These are phyloP conservation scores for Etheostoma nigrum DNA, from an alignment of 2,797 vertebrate genomes.

Conservation along the genomic window DNA sequence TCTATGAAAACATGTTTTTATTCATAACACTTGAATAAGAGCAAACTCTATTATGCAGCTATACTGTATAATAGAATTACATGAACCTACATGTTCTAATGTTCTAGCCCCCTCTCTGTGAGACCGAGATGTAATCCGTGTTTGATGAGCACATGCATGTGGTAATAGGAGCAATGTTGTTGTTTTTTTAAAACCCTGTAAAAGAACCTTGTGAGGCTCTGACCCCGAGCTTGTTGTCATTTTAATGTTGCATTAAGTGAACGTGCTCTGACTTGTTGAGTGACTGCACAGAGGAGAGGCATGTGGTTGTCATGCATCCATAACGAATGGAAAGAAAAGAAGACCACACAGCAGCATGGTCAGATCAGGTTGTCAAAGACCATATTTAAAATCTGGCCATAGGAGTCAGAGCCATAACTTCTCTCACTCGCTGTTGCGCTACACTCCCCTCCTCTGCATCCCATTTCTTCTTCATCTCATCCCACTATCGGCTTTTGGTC, in stretches of 20 bases:
- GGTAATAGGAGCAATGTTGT: slow-evolving; percentile 6
- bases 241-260: slow-evolving; percentile 54
- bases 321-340: slow-evolving; percentile 65
- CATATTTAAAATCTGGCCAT: slow-evolving; percentile 77
- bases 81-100: slow-evolving; percentile 4
- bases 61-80: slow-evolving; percentile 21
- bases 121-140: slow-evolving; percentile 8
- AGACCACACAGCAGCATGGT: slow-evolving; percentile 70
- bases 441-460: slow-evolving; percentile 35
- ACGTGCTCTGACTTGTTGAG: slow-evolving; percentile 49
- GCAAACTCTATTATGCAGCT: slow-evolving; percentile 26
- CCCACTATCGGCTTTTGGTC: slow-evolving; percentile 20
- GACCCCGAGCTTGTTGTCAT: slow-evolving; percentile 46
- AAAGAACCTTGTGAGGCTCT: slow-evolving; percentile 17
- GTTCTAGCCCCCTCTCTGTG: slow-evolving; percentile 4
- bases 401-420: slow-evolving; percentile 68
- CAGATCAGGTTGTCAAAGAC: slow-evolving; percentile 76
- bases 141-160: slow-evolving; percentile 25
- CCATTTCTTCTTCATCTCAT: slow-evolving; percentile 43
- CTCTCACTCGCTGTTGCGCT: slow-evolving; percentile 22
- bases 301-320: slow-evolving; percentile 46
- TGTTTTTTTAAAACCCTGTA: slow-evolving; percentile 5
- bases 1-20: slow-evolving; percentile 34
- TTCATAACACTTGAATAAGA: slow-evolving; percentile 21
- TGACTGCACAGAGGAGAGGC: slow-evolving; percentile 28